phyloP scores from a whole-genome alignment of 2,888 invertebrate genomes.

The Arctia plantaginis region DNA sequence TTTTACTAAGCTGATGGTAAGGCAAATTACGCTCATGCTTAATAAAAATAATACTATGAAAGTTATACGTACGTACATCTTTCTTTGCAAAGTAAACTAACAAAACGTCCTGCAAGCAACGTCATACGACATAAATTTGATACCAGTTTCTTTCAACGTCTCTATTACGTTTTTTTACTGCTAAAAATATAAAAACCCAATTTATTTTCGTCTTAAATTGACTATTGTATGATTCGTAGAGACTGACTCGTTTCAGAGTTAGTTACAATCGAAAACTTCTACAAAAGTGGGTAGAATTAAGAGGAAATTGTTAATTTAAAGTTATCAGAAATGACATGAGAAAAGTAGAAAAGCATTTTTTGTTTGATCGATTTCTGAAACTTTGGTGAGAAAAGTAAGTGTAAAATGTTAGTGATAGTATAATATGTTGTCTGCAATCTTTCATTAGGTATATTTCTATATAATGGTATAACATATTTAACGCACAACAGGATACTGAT shows the following conservation, averaged over 20 bases:
- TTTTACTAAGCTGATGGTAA: neutral
- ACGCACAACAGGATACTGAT: neutral
- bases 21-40: neutral
- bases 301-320: conserved; percentile 13
- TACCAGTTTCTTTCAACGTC: conserved; percentile 32
- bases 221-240: neutral
- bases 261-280: neutral
- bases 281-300: conserved; percentile 4
- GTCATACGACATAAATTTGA: conserved; percentile 2
- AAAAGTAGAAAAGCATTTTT: neutral
- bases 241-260: neutral
- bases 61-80: neutral
- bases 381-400: neutral
- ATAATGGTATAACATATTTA: neutral
- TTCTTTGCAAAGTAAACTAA: conserved; percentile 24
- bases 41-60: neutral
- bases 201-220: neutral
- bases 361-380: neutral
- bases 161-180: conserved; percentile 9
- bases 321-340: neutral
- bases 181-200: neutral
- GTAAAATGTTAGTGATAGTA: neutral
- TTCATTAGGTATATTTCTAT: neutral
- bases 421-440: neutral
- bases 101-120: conserved; percentile 15